These are phyloP conservation scores for Doryteuthis pealeii DNA, from an alignment of 1,140 invertebrate species.

Conservation along the genomic window DNA sequence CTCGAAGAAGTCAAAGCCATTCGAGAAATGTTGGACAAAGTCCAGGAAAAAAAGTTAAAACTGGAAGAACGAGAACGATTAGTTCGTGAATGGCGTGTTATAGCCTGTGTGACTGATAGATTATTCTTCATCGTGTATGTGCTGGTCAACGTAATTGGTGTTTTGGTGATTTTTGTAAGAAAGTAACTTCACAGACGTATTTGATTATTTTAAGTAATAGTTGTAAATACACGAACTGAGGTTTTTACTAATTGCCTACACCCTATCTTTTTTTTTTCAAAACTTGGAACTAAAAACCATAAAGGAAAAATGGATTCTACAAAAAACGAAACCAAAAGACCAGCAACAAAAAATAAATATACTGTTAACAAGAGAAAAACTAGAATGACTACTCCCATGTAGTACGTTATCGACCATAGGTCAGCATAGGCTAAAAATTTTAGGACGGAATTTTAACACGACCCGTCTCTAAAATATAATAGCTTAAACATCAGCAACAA, in stretches of 20 bases:
- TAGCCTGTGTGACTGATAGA: conserved; percentile 57
- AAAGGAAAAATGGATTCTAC: no score
- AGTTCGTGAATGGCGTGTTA: conserved; percentile 54
- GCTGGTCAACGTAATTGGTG: conserved; percentile 49
- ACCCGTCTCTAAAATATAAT: no score
- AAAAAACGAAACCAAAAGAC: no score
- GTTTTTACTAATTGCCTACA: not conserved
- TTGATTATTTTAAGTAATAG: not conserved
- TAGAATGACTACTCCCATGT: no score
- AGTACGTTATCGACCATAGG: no score
- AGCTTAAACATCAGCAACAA: no score
- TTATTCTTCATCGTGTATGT: conserved; percentile 59
- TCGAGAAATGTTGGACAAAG: conserved; percentile 35
- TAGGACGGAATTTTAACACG: no score
- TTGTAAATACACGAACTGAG: not conserved
- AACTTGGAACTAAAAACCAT: not conserved
- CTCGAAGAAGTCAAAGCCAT: conserved; percentile 45
- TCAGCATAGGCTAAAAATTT: no score
- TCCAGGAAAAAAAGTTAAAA: conserved; percentile 31
- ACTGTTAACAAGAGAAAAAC: no score
- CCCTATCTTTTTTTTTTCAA: not conserved
- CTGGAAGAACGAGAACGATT: conserved; percentile 40
- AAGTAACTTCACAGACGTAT: conserved; percentile 1
- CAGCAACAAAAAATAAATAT: no score
- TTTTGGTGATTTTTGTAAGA: conserved; percentile 51